Evolutionary conservation across 1,140 invertebrate species (phyloP), one percentile per base, ranked within the genome.

Genomic region (Sipha flava): DNA sequence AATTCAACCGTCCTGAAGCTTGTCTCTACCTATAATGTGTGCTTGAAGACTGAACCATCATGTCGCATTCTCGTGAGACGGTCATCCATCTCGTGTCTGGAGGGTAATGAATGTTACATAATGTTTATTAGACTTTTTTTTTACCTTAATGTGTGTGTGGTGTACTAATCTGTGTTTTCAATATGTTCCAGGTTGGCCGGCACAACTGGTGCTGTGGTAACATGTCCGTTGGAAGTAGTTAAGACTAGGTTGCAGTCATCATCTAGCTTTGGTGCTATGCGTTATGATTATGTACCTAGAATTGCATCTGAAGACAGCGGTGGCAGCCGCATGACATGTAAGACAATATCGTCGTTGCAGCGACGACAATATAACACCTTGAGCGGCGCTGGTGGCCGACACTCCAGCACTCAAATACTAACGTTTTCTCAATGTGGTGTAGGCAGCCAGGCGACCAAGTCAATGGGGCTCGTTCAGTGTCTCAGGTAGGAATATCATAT

Each of bases 211-310:
- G 97, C 97, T 12, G 94, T 98, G 81, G 91, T 97, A 49, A 99
- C 98, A 81, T 99, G 97, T 88, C 98, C 98, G 0, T 87, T 99
- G 82, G 98, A 99, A 88, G 97, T 99, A 79, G 94, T 99, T 6
- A 99, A 99, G 87, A 99, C 98, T 3, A 90, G 98, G 62, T 89
- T 98, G 77, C 98, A 99, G 86, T 98, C 96, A 14, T 98, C 96
- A 0, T 90, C 90, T 47, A 90, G 90, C 37, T 91, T 92, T 81
- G 40, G 66, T 0, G 23, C 66, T 47, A n/a, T 21, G 5, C 49
- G 57, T 1, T 85, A 88, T 82, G 84, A 82, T 75, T 84, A 79
- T 81, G 72, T 84, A 82, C 84, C 85, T 79, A 84, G 84, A 85
- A 85, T 87, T 84, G 87, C 87, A 82, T 86, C 84, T 40, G 83